These are phyloP conservation scores for Eurytoma adleriae DNA, from an alignment of 2,888 invertebrate species.

Conservation along the genomic window DNA sequence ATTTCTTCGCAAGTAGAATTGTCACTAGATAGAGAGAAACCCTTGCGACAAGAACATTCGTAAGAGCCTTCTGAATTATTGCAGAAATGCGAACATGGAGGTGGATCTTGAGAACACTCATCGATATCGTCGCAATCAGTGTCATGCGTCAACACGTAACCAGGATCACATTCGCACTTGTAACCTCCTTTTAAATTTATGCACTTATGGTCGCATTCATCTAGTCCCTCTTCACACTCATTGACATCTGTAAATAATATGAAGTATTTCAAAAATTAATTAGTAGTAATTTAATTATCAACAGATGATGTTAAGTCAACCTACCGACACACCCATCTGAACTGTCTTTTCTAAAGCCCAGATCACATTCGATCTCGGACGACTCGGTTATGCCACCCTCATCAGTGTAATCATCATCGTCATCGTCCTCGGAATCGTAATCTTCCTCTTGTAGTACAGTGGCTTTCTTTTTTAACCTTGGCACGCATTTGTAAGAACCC, in stretches of 20 bases:
- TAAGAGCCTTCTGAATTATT: slow-evolving; percentile 68
- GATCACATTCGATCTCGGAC: slow-evolving; percentile 68
- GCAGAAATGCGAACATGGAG: slow-evolving; percentile 68
- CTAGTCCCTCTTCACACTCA: slow-evolving; percentile 77
- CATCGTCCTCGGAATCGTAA: slow-evolving; percentile 67
- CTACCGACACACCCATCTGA: slow-evolving; percentile 75
- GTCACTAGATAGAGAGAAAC: slow-evolving; percentile 64
- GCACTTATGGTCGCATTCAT: slow-evolving; percentile 79
- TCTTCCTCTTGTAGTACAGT: slow-evolving; percentile 68
- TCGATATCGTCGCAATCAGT: slow-evolving; percentile 69
- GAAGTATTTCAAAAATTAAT: background rate
- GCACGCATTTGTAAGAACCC: slow-evolving; percentile 75
- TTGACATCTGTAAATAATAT: slow-evolving; percentile 76
- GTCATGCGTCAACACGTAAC: slow-evolving; percentile 70
- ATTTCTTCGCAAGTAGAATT: slow-evolving; percentile 61
- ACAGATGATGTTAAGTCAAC: slow-evolving; percentile 46
- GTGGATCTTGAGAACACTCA: slow-evolving; percentile 66
- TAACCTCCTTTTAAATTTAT: slow-evolving; percentile 78
- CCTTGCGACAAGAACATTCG: slow-evolving; percentile 77
- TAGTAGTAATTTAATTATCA: background rate
- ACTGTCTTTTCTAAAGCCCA: slow-evolving; percentile 76
- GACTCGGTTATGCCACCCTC: slow-evolving; percentile 68
- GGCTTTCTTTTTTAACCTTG: slow-evolving; percentile 64
- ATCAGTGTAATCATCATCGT: slow-evolving; percentile 64
- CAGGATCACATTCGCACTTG: slow-evolving; percentile 79